phyloP scores from a whole-genome alignment of 2,888 invertebrate genomes.

The Chaitophorus viminalis region DNA sequence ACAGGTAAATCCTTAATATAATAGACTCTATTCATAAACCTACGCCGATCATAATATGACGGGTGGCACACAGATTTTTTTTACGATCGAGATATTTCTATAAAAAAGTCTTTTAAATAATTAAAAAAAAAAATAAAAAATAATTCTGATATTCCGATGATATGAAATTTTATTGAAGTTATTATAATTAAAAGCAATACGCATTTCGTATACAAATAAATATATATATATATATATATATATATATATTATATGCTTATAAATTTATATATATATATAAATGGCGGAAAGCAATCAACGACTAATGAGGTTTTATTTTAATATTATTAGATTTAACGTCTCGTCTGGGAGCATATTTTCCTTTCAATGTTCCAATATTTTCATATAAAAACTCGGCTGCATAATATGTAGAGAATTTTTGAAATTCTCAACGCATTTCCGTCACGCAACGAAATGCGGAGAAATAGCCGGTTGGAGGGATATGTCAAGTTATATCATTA shows the following conservation, averaged over 20 bases:
- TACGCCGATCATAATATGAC: background rate
- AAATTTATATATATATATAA: background rate
- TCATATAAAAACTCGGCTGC: too few relatives aligned
- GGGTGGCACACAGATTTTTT: background rate
- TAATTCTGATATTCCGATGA: background rate
- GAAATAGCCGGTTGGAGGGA: too few relatives aligned
- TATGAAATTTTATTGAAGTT: constrained; percentile 24
- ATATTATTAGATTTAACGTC: constrained; percentile 7
- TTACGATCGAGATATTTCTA: background rate
- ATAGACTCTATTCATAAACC: background rate
- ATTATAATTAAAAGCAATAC: constrained; percentile 16
- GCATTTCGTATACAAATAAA: background rate
- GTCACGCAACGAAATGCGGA: background rate
- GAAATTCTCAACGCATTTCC: background rate
- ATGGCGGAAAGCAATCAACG: background rate
- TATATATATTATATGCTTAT: too few relatives aligned
- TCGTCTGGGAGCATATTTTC: background rate
- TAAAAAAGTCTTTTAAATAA: constrained; percentile 18
- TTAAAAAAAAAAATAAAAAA: constrained; percentile 37
- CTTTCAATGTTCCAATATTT: too few relatives aligned
- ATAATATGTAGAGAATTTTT: background rate
- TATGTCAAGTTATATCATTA: too few relatives aligned
- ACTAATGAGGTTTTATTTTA: background rate
- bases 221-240: too few relatives aligned
- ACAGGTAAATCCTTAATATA: background rate